These are phyloP conservation scores for Capreolus pygargus DNA, from an alignment of 2,113 vertebrate species.

Conservation along the genomic window DNA sequence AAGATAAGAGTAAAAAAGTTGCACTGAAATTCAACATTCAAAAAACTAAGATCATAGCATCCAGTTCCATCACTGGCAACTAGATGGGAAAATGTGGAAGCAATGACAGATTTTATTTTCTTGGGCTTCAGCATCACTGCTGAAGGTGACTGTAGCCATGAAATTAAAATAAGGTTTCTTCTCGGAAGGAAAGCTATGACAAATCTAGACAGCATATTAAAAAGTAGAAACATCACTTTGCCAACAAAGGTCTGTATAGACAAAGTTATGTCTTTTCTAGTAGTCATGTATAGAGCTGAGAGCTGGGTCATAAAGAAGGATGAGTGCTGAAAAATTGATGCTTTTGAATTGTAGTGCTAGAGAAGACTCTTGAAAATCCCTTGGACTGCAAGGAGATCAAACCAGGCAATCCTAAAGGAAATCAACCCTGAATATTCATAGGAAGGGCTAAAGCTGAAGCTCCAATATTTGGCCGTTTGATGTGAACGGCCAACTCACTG, in stretches of 20 bases:
- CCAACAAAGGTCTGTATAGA: background rate
- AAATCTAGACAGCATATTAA: background rate
- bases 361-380: background rate
- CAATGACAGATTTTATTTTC: background rate
- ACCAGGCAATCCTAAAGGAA: background rate
- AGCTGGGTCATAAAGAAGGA: background rate
- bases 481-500: background rate
- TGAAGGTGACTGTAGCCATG: background rate
- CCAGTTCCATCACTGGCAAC: background rate
- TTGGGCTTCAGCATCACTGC: background rate
- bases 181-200: background rate
- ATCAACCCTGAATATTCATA: background rate
- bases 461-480: background rate
- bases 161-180: background rate
- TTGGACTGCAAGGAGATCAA: background rate
- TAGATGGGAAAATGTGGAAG: background rate
- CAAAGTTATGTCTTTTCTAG: background rate
- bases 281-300: background rate
- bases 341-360: background rate
- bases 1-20: background rate
- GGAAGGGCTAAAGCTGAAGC: background rate
- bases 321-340: rapidly evolving
- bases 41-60: background rate
- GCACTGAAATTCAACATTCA: background rate
- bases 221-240: background rate